Conservation (phyloP, 2,888 invertebrate genomes). For the Tridacna crocea region DNA sequence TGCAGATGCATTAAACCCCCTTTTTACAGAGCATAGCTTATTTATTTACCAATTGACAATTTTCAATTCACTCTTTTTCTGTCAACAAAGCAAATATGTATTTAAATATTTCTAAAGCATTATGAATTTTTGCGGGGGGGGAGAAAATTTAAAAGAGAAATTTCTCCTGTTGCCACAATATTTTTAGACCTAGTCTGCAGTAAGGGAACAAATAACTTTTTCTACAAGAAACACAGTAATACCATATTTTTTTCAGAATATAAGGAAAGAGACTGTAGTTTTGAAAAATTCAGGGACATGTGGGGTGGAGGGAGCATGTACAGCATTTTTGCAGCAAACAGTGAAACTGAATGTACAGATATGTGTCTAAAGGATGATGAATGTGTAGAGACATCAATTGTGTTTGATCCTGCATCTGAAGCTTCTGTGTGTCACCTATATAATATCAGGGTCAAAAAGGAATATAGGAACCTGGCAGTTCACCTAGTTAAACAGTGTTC, state of each 20-base stretch:
- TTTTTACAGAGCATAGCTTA: no score
- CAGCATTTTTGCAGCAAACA: background rate
- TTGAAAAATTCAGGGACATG: background rate
- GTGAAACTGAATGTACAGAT: slow-evolving; percentile 2
- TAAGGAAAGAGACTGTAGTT: background rate
- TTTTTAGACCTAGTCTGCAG: no score
- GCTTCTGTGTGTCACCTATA: background rate
- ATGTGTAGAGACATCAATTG: slow-evolving; percentile 1
- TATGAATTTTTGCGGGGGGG: no score
- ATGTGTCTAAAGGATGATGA: slow-evolving; percentile 5
- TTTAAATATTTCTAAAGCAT: no score
- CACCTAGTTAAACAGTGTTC: background rate
- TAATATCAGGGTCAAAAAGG: background rate
- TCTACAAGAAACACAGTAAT: no score
- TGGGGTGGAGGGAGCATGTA: slow-evolving; percentile 14
- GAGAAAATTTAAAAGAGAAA: no score
- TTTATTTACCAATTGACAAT: no score
- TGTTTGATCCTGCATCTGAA: background rate
- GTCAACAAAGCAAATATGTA: no score
- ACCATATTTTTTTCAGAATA: background rate
- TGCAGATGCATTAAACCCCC: no score
- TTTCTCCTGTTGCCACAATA: no score
- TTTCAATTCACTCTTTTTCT: no score
- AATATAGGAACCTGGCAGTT: background rate
- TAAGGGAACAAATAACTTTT: no score